Percentiles rank a stretch among this genome's conserved stretches.
phyloP scores from a whole-genome alignment of 2,113 vertebrate species.

The Carassius carassius region DNA sequence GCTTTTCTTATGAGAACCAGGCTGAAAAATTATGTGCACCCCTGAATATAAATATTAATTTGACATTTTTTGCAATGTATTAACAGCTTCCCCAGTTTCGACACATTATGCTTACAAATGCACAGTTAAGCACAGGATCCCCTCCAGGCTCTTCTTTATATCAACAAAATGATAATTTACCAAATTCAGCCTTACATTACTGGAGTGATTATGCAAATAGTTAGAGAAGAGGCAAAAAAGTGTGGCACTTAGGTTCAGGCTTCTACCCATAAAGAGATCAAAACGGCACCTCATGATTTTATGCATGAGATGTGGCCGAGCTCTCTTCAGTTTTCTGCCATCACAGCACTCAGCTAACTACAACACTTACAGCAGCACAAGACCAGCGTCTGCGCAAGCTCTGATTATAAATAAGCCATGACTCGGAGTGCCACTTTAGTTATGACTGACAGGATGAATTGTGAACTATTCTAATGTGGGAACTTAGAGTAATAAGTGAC shows the following conservation, averaged over 20 bases:
- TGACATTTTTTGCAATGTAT: neutral
- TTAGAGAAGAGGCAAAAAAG: neutral
- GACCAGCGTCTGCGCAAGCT: neutral
- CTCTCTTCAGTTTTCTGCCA: constrained; percentile 31
- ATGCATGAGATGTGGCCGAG: constrained; percentile 37
- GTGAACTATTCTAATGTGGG: constrained; percentile 1
- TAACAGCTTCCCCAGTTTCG: neutral
- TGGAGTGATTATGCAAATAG: constrained; percentile 12
- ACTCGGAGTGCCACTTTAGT: constrained; percentile 18
- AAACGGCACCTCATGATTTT: constrained; percentile 42
- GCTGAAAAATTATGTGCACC: too few species aligned
- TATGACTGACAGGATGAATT: constrained; percentile 15
- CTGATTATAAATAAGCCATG: constrained; percentile 10
- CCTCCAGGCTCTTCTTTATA: neutral
- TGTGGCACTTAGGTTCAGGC: neutral
- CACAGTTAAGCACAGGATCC: neutral
- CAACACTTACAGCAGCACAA: neutral
- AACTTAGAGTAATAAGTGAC: constrained; percentile 8
- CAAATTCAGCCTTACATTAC: neutral
- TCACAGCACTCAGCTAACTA: constrained; percentile 12
- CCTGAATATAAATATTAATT: too few species aligned
- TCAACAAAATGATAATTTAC: neutral
- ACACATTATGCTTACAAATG: neutral
- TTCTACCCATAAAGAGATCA: constrained; percentile 23
- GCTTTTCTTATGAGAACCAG: too few species aligned